Percentiles rank a stretch among this genome's conserved stretches.
phyloP scores from a whole-genome alignment of 2,888 invertebrate species.

The Hecatera dysodea region DNA sequence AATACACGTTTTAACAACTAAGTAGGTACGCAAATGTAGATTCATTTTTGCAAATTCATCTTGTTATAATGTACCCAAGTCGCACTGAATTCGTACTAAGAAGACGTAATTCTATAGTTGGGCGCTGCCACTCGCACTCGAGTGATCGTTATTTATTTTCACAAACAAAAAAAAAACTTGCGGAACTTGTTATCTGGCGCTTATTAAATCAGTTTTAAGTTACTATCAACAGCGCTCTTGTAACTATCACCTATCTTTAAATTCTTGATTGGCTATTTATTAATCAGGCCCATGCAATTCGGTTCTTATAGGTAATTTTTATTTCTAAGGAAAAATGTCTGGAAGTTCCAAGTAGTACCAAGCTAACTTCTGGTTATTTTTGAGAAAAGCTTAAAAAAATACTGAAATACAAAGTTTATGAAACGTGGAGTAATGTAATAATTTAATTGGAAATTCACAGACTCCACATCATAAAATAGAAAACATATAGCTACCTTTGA shows the following conservation, averaged over 20 bases:
- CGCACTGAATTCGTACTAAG: neutral
- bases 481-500: slow-evolving; percentile 2
- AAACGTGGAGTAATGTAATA: no score
- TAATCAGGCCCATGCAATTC: neutral
- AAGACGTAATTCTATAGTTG: neutral
- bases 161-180: slow-evolving; percentile 47
- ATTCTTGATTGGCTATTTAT: neutral
- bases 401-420: no score
- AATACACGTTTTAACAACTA: neutral
- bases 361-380: neutral
- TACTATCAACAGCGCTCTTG: slow-evolving; percentile 7
- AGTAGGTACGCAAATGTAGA: slow-evolving; percentile 7
- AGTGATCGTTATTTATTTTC: slow-evolving; percentile 24
- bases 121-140: neutral
- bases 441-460: neutral
- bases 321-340: neutral
- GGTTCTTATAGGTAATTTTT: neutral
- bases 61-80: neutral
- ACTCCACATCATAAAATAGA: neutral
- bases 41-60: slow-evolving; percentile 5
- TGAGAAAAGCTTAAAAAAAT: neutral
- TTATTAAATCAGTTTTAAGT: slow-evolving; percentile 14
- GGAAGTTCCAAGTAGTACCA: neutral
- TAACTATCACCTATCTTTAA: neutral
- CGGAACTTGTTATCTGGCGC: slow-evolving; percentile 30